Base-by-base conservation (phyloP, 1,140 invertebrate species). In the Camponotus floridanus region DNA sequence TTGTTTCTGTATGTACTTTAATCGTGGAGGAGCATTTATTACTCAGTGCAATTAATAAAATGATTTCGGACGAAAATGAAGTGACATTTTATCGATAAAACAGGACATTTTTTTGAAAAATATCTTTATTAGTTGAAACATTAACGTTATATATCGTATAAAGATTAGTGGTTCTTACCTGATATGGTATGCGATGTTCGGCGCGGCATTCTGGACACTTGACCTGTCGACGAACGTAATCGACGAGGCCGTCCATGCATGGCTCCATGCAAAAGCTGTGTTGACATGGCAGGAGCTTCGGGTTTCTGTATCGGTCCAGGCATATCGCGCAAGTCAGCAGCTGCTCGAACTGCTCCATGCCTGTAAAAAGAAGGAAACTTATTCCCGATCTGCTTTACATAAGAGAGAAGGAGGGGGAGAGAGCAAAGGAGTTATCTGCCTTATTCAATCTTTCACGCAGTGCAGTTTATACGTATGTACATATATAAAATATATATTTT, bases 211-310 rank as follows among this genome's bases (percentile, higher is more conserved):
- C 99, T 92, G 99, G 99, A 96, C 99, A 99, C 96, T 99, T 99
- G 61, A 99, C 98, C 96, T 99, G 98, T 96, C 98, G 96, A 90
- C 98, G 96, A 67, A 99, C 98, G 94, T 99, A 99, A 96, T 99
- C 99, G 90, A 99, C 98, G 59, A 99, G 96, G 76, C 98, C 98
- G 95, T 99, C 99, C 97, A 99, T 98, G 95, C 99, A 99, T 48
- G 98, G 99, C 92, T 99, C 98, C 97, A 99, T 98, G 95, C 99
- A 99, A 95, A 99, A 99, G 87, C 99, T 99, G 96, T 99, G 99
- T 96, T 99, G 99, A 95, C 99, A 99, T 97, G 99, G 99, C 91
- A 99, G 95, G 91, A 99, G 96, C 95, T 99, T 99, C 45, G 99
- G 99, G 95, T 99, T 99, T 92, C 98, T 97, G 95, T 98, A 99